Percentiles rank a stretch among this genome's conserved stretches.
Evolutionary conservation across 2,113 vertebrate species (phyloP).

Genomic region (Saimiri boliviensis): DNA sequence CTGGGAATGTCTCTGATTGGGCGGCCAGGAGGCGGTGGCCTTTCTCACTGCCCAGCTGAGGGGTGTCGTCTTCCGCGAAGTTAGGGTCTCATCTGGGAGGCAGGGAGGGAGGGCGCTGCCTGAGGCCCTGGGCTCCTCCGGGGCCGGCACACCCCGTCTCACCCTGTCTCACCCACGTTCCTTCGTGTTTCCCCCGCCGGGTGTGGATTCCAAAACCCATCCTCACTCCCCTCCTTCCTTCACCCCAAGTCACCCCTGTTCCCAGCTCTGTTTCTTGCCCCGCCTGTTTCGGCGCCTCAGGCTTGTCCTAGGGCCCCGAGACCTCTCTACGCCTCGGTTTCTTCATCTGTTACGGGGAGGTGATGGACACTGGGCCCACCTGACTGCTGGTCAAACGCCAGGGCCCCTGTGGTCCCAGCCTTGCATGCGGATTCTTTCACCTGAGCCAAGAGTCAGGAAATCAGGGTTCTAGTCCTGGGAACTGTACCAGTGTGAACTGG

Average conservation of each 20-base stretch:
- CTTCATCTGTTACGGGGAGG: background rate
- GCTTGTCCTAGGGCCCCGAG: background rate
- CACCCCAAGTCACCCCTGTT: background rate
- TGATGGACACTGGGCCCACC: background rate
- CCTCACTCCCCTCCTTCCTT: background rate
- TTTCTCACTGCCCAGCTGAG: constrained; percentile 27
- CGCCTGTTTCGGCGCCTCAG: background rate
- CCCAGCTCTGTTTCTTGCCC: background rate
- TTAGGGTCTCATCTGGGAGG: constrained; percentile 12
- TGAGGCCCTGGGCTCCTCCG: background rate
- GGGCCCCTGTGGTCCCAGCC: background rate
- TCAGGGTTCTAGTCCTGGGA: no score
- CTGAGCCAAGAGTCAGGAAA: background rate
- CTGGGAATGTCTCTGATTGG: constrained; percentile 38
- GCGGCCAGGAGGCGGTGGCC: constrained; percentile 54
- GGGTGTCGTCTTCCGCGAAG: constrained; percentile 47
- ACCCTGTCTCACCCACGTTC: background rate
- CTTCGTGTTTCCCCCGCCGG: background rate
- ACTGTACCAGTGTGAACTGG: background rate
- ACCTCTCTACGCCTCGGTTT: background rate
- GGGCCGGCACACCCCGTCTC: background rate
- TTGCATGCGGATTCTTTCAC: background rate
- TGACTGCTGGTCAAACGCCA: no score
- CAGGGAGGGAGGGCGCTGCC: background rate
- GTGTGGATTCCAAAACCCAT: background rate